Base-by-base conservation (phyloP, 2,888 invertebrate species). In the Erebia epiphron region DNA sequence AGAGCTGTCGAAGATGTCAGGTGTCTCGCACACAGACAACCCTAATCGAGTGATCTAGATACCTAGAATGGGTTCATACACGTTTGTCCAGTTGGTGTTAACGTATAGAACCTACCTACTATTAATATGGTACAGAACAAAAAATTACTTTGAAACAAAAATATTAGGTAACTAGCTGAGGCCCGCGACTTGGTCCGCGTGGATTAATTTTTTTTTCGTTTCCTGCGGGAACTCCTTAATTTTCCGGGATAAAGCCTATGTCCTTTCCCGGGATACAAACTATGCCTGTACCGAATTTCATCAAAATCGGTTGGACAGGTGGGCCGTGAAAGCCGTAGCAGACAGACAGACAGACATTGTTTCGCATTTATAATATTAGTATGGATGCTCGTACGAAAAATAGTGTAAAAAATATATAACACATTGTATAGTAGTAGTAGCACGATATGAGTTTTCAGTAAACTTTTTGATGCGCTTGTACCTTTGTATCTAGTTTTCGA, bases 1-100 rank as follows among this genome's bases (percentile, higher is more conserved):
- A 89, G 90, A 77, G 88, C 82, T 81, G 78, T 90, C 84, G 85
- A 89, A 90, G 91, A 89, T 90, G 88, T 87, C 90, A 89, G 89
- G 87, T 89, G 89, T 82, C 87, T 74, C 70, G 65, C 67, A 76
- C 88, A 85, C 84, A 79, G 75, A 76, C 78, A 77, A 83, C 85
- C 86, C 84, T 81, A 74, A 80, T 86, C 81, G 81, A 85, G 83
- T 80, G 75, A 71, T 67, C 63, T 68, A 57, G 35, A 35, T 35
- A 35, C 35, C 35, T 54, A 5, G n/a, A 52, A 18, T 43, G 13
- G 43, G 18, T 41, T 56, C 18, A 16, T 5, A 1, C 26, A 26
- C n/a, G 13, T 21, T 49, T 63, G 52, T 8, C 10, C 5, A 60
- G 16, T 43, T n/a, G 10, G 2, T 60, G 16, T 41, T 10, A 35